A percentile compares a stretch with the other conserved stretches of the same genome.
phyloP scores from a whole-genome alignment of 2,888 invertebrate species.

The Pyrochroa serraticornis region DNA sequence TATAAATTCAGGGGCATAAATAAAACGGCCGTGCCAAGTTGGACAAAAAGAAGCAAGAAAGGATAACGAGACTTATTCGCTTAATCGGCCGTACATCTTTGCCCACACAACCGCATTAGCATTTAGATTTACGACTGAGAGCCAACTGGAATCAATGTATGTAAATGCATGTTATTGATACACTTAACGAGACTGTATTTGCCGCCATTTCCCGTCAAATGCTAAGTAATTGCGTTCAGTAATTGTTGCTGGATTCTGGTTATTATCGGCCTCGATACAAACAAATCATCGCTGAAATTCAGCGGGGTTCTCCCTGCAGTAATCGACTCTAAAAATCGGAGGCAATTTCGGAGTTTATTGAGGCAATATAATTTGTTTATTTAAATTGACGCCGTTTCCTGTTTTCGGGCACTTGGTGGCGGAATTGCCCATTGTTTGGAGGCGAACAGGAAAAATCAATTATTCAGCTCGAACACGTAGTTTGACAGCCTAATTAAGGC shows the following conservation, averaged over 20 bases:
- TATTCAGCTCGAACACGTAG: conserved; percentile 16
- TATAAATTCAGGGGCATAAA: conserved; percentile 24
- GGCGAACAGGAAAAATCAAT: conserved; percentile 28
- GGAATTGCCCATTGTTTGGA: conserved; percentile 22
- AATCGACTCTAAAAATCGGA: conserved; percentile 9
- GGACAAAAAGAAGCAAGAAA: conserved; percentile 33
- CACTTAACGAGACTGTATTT: conserved; percentile 37
- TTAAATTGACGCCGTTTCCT: conserved; percentile 23
- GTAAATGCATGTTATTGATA: conserved; percentile 44
- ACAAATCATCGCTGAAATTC: neutral
- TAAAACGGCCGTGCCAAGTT: conserved; percentile 24
- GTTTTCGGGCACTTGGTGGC: conserved; percentile 15
- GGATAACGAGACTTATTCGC: conserved; percentile 36
- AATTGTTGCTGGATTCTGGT: conserved; percentile 16
- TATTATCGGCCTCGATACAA: conserved; percentile 7
- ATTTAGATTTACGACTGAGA: conserved; percentile 45
- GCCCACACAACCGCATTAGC: conserved; percentile 42
- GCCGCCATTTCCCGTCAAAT: conserved; percentile 31
- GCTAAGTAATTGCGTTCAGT: conserved; percentile 32
- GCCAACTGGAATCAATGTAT: conserved; percentile 41
- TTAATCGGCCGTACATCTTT: conserved; percentile 42
- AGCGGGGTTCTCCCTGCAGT: neutral
- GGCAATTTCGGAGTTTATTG: neutral
- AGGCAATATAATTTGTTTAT: conserved; percentile 13
- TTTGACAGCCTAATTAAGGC: neutral